Conservation (phyloP, 1,140 invertebrate genomes). For the Sinella curviseta region DNA sequence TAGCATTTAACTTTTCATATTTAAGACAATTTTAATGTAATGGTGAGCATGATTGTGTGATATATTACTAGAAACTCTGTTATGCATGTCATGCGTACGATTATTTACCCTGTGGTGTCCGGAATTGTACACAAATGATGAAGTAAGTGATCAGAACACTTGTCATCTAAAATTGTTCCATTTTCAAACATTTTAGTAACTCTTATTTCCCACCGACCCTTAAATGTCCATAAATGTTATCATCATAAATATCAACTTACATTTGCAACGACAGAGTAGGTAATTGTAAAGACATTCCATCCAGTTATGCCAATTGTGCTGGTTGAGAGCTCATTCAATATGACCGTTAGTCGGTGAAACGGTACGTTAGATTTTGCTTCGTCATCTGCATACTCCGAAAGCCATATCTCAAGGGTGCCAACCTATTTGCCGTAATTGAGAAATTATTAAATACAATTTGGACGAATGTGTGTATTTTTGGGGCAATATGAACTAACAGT, state of each 20-base stretch:
- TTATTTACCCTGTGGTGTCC: background rate
- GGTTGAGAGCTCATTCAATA: constrained; percentile 12
- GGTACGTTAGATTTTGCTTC: constrained; percentile 3
- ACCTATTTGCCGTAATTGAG: background rate
- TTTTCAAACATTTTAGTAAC: too few species aligned
- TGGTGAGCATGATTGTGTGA: too few species aligned
- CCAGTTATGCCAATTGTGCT: background rate
- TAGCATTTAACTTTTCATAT: too few species aligned
- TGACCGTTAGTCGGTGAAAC: background rate
- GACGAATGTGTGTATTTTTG: too few species aligned
- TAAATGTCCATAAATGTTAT: too few species aligned
- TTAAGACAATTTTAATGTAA: too few species aligned
- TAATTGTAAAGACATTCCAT: constrained; percentile 5
- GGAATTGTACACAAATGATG: constrained; percentile 13
- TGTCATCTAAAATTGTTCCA: background rate
- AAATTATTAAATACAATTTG: too few species aligned
- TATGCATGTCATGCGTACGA: background rate
- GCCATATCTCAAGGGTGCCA: background rate
- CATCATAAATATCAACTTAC: too few species aligned
- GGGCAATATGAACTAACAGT: too few species aligned
- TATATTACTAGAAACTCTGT: too few species aligned
- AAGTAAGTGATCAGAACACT: constrained; percentile 4
- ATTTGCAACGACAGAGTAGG: constrained; percentile 5
- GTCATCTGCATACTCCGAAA: constrained; percentile 13
- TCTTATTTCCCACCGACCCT: too few species aligned